Evolutionary conservation across 2,797 vertebrate species (phyloP).

Genomic region (Trachurus trachurus): DNA sequence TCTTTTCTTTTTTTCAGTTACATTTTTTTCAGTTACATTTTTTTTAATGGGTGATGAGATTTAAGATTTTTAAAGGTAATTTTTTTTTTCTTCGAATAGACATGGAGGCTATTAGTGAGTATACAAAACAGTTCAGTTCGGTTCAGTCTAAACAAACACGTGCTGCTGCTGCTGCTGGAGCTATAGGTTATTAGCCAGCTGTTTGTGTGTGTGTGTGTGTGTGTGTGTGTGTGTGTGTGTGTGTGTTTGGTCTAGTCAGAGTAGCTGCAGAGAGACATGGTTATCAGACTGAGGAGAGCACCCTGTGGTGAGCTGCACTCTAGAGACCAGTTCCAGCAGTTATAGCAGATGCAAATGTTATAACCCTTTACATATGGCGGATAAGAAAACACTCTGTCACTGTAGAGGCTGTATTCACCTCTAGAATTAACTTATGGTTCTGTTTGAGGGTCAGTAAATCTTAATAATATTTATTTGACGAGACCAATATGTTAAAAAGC

Average conservation of each 20-base stretch:
- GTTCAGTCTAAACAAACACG: not conserved
- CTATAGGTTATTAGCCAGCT: conserved; percentile 1
- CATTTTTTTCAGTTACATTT: not conserved
- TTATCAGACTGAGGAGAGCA: conserved; percentile 18
- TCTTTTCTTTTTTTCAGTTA: not conserved
- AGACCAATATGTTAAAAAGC: not conserved
- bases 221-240: no score
- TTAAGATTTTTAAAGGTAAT: not conserved
- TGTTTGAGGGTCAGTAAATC: not conserved
- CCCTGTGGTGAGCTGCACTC: conserved; percentile 23
- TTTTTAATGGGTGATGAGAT: not conserved
- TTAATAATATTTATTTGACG: not conserved
- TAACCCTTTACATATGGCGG: conserved; percentile 13
- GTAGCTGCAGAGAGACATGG: conserved; percentile 13
- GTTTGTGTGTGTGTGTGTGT: no score
- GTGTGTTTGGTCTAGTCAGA: not conserved
- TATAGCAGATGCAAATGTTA: conserved; percentile 41
- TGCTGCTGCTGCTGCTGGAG: not conserved
- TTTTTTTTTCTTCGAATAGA: no score
- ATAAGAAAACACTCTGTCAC: conserved; percentile 15
- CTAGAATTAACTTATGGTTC: not conserved
- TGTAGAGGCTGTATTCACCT: not conserved
- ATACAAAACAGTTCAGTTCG: not conserved
- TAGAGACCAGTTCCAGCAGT: conserved; percentile 29
- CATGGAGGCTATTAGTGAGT: not conserved